Evolutionary conservation across 2,888 invertebrate genomes (phyloP).

Genomic region (Caenorhabditis becei): DNA sequence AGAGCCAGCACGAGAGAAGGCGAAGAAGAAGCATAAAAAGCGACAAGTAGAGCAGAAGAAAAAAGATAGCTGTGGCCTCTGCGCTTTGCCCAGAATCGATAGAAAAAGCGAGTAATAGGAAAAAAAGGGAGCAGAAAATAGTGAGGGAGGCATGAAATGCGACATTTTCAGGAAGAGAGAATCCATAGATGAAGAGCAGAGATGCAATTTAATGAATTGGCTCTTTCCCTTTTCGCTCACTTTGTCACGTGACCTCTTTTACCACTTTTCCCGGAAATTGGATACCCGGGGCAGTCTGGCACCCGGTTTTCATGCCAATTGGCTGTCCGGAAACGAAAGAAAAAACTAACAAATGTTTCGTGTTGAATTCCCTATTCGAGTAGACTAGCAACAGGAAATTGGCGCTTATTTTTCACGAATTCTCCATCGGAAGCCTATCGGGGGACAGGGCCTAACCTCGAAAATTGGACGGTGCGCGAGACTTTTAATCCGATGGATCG

Average conservation of each 20-base stretch:
- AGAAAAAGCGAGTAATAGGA: slow-evolving; percentile 40
- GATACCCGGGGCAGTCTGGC: slow-evolving; percentile 20
- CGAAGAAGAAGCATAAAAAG: slow-evolving; percentile 27
- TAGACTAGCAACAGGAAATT: background rate
- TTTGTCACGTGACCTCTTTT: slow-evolving; percentile 24
- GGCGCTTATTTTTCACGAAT: background rate
- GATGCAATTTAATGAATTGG: slow-evolving; percentile 27
- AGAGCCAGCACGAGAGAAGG: background rate
- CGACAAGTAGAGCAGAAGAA: slow-evolving; percentile 39
- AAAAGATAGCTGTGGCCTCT: slow-evolving; percentile 45
- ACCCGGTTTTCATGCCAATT: background rate
- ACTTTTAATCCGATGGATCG: slow-evolving; percentile 35
- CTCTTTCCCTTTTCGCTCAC: background rate
- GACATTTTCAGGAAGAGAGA: slow-evolving; percentile 21
- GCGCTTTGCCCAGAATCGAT: slow-evolving; percentile 40
- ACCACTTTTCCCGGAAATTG: slow-evolving; percentile 34
- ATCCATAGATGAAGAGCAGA: slow-evolving; percentile 4
- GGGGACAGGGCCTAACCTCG: background rate
- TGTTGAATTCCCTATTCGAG: background rate
- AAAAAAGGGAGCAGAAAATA: slow-evolving; percentile 21
- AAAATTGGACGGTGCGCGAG: background rate
- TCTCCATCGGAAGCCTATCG: too few relatives aligned
- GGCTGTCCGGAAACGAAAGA: background rate
- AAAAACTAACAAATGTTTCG: background rate
- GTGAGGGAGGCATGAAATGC: slow-evolving; percentile 18